Conservation (phyloP, 30 jellyfish, hydroid and myxozoan genomes). For the Hydra vulgaris region DNA sequence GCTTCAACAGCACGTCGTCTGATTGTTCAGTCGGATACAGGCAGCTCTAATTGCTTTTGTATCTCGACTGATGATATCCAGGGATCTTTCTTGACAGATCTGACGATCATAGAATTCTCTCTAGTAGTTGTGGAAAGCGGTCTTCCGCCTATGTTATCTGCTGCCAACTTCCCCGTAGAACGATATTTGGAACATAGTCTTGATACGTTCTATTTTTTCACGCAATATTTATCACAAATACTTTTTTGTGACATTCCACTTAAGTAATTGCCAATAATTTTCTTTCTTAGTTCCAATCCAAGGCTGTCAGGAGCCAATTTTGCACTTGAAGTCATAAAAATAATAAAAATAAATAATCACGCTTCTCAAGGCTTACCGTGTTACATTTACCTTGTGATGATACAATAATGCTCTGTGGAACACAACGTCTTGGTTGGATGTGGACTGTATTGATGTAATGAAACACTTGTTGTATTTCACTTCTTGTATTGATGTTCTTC, state of each 20-base stretch:
- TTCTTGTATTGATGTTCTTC: background rate
- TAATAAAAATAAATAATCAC: background rate
- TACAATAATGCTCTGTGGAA: background rate
- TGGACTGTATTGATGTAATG: background rate
- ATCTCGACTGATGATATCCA: background rate
- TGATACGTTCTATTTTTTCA: background rate
- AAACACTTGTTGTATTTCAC: background rate
- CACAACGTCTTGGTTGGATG: background rate
- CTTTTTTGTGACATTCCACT: background rate
- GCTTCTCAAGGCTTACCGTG: background rate
- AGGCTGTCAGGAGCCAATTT: background rate
- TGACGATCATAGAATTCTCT: background rate
- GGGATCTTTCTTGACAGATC: background rate
- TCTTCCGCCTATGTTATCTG: background rate
- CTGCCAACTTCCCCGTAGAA: background rate
- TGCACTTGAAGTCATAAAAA: background rate
- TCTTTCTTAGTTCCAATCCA: background rate
- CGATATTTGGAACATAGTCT: background rate
- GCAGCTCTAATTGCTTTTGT: background rate
- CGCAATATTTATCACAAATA: background rate
- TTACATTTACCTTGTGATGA: background rate
- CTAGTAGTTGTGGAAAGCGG: background rate
- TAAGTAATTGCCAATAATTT: background rate
- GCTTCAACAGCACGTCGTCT: background rate
- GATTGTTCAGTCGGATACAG: background rate